Conservation (phyloP, 2,113 vertebrate species). For the Corythornis cristatus region DNA sequence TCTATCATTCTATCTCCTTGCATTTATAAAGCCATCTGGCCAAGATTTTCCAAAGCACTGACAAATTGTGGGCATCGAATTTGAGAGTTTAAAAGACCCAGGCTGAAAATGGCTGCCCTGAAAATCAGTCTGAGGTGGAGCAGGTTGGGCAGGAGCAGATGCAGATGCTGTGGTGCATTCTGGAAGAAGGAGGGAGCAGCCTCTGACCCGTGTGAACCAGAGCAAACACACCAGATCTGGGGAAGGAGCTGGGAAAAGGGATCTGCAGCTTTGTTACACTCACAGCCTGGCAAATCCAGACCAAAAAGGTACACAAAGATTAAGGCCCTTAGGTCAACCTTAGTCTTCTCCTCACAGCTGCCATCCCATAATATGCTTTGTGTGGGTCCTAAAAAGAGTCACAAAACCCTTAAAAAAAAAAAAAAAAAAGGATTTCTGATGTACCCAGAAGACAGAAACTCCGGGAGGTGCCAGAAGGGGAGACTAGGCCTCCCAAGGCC, state of each 20-base stretch:
- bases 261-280: background rate
- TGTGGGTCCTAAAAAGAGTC: background rate
- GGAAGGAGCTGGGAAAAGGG: background rate
- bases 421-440: background rate
- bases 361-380: background rate
- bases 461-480: background rate
- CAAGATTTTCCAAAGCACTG: background rate
- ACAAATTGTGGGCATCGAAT: background rate
- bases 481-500: background rate
- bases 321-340: background rate
- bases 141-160: background rate
- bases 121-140: background rate
- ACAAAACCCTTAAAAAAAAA: background rate
- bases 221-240: background rate
- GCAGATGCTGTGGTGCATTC: background rate
- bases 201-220: background rate
- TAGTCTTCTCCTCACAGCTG: background rate
- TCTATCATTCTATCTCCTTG: conserved; percentile 21
- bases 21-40: conserved; percentile 38
- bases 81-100: background rate
- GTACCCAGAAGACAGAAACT: background rate
- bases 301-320: background rate
- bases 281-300: background rate
- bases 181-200: background rate
- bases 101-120: background rate